These are phyloP conservation scores for Scaptomyza montana DNA, from an alignment of 1,140 invertebrate genomes.

Conservation along the genomic window DNA sequence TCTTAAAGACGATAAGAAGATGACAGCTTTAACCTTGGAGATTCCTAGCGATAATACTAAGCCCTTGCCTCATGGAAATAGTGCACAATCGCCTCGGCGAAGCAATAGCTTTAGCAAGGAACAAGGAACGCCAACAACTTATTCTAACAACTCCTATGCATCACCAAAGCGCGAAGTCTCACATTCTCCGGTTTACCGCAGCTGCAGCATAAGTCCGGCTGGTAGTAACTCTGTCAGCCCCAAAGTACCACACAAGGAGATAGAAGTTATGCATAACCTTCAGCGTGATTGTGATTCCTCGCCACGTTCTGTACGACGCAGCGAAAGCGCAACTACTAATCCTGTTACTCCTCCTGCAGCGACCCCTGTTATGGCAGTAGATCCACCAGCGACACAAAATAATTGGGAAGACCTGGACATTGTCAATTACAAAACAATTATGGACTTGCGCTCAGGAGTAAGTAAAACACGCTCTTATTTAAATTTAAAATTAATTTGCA, in stretches of 20 bases:
- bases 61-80: conserved; percentile 49
- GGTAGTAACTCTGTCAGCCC: conserved; percentile 84
- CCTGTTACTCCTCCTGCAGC: conserved; percentile 16
- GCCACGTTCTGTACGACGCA: conserved; percentile 71
- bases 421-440: conserved; percentile 84
- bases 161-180: conserved; percentile 31
- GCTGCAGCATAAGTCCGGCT: conserved; percentile 78
- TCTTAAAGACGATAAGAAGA: conserved; percentile 21
- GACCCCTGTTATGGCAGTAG: conserved; percentile 6
- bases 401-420: conserved; percentile 85
- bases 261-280: conserved; percentile 87
- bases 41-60: conserved; percentile 79
- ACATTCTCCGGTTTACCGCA: conserved; percentile 73
- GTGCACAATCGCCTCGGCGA: conserved; percentile 27
- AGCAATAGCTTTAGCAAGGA: conserved; percentile 9
- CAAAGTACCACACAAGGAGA: conserved; percentile 85
- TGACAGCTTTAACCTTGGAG: conserved; percentile 60
- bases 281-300: conserved; percentile 84
- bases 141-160: neutral
- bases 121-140: neutral
- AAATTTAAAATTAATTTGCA: conserved; percentile 39
- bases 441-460: conserved; percentile 85
- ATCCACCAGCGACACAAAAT: conserved; percentile 55
- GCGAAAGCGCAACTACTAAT: conserved; percentile 8
- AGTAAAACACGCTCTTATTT: conserved; percentile 48